phyloP scores from a whole-genome alignment of 1,140 invertebrate species.

The Adelges cooleyi region DNA sequence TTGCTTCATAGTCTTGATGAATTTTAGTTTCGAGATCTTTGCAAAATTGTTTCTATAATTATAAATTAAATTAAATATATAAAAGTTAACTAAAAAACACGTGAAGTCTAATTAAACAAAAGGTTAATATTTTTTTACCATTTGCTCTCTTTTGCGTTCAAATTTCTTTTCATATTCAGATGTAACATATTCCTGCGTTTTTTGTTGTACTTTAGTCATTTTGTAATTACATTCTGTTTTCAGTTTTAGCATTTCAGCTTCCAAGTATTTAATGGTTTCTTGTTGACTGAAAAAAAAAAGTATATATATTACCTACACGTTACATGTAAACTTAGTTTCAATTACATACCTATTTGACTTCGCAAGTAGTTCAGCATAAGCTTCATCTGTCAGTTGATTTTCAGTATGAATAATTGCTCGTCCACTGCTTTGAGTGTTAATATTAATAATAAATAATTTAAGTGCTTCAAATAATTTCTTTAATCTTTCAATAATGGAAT shows the following conservation, averaged over 20 bases:
- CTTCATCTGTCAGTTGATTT: neutral
- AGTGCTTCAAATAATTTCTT: constrained; percentile 23
- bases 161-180: constrained; percentile 22
- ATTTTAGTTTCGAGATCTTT: constrained; percentile 14
- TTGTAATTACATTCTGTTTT: constrained; percentile 6
- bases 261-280: neutral
- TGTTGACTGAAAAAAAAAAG: constrained; percentile 1
- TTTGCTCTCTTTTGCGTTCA: constrained; percentile 19
- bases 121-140: neutral
- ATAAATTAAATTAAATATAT: neutral
- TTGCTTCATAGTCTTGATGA: constrained; percentile 19
- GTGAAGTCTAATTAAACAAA: too few relatives aligned
- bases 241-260: neutral
- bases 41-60: constrained; percentile 29
- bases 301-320: neutral
- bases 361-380: neutral
- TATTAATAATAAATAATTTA: constrained; percentile 12
- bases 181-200: constrained; percentile 22
- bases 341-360: constrained; percentile 12
- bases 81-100: too few relatives aligned
- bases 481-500: constrained; percentile 10
- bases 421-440: neutral
- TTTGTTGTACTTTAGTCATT: constrained; percentile 20
- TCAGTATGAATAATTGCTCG: neutral
- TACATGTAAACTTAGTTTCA: too few relatives aligned